Percentiles rank a stretch among this genome's conserved stretches.
phyloP scores from a whole-genome alignment of 2,797 vertebrate genomes.

The Aotus griseimembra region DNA sequence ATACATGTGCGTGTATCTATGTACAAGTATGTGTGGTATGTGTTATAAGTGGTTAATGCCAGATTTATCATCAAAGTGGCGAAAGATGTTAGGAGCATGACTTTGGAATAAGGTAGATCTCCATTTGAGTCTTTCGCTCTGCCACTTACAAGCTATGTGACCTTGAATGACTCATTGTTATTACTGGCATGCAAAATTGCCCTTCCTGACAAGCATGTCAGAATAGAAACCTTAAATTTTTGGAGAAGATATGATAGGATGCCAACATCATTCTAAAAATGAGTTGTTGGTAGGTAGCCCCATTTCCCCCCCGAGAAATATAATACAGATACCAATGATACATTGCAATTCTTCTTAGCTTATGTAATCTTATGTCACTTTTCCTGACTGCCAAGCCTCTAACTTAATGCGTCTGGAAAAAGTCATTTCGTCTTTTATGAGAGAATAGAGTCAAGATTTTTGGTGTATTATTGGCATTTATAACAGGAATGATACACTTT shows the following conservation, averaged over 20 bases:
- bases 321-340: neutral
- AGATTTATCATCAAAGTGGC: neutral
- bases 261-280: constrained; percentile 38
- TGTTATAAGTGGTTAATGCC: neutral
- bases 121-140: neutral
- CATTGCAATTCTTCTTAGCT: neutral
- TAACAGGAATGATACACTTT: neutral
- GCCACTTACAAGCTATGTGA: neutral
- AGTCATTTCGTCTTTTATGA: neutral
- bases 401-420: neutral
- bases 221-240: constrained; percentile 41
- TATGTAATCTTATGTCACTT: neutral
- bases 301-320: too few relatives aligned
- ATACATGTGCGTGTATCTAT: neutral
- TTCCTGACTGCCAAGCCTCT: neutral
- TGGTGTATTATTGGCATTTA: neutral
- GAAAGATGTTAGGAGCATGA: neutral
- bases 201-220: constrained; percentile 33
- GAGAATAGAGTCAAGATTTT: neutral
- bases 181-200: neutral
- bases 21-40: neutral
- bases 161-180: constrained; percentile 35
- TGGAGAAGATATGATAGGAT: neutral
- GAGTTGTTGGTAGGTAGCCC: neutral
- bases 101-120: neutral